Conservation (phyloP, 2,888 invertebrate species). For the Ectemnius cavifrons region DNA sequence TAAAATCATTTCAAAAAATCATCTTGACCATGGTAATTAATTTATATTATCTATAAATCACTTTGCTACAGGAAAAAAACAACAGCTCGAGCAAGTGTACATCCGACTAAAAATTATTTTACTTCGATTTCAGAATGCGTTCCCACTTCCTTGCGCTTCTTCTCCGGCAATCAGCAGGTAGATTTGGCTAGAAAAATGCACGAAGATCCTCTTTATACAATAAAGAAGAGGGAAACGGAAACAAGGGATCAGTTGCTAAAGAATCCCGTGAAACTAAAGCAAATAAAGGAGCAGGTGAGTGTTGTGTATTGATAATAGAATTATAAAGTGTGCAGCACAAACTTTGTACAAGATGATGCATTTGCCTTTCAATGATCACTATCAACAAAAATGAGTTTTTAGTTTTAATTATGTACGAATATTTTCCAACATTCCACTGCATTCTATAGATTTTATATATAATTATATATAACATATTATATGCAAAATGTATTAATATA, state of each 20-base stretch:
- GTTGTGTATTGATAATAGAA: no score
- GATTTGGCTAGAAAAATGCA: conserved; percentile 93
- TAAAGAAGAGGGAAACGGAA: conserved; percentile 94
- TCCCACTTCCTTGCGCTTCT: conserved; percentile 84
- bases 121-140: conserved; percentile 81
- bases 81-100: neutral
- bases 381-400: no score
- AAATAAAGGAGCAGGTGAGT: conserved; percentile 88
- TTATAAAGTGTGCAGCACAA: no score
- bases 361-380: no score
- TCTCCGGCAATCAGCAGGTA: conserved; percentile 84
- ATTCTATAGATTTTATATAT: no score
- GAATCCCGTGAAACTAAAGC: conserved; percentile 94
- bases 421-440: no score
- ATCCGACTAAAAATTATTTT: neutral
- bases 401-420: no score
- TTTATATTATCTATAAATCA: conserved; percentile 15
- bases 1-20: conserved; percentile 80
- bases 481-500: no score
- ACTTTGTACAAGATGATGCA: no score
- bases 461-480: no score
- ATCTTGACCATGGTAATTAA: conserved; percentile 81
- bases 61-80: neutral
- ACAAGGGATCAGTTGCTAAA: conserved; percentile 90
- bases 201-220: conserved; percentile 95